Evolutionary conservation across 2,113 vertebrate species (phyloP).

Genomic region (Protomyctophum bolini): DNA sequence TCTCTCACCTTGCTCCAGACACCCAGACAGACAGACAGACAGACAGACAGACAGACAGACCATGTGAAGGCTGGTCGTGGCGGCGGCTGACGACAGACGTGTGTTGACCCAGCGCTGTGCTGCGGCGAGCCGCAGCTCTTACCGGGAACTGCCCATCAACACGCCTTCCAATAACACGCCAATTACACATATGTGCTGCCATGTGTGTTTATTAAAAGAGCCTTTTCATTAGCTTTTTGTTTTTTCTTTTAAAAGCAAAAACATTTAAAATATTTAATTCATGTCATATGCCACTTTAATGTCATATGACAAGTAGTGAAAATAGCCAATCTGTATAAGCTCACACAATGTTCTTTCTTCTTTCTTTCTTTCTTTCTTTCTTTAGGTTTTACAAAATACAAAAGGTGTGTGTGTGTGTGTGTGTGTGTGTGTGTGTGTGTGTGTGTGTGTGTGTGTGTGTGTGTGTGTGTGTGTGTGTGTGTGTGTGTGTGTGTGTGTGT

Average conservation of each 20-base stretch:
- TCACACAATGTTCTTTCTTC: not conserved
- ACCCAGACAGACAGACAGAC: constrained; percentile 18
- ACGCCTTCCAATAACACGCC: constrained; percentile 64
- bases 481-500: too few species aligned
- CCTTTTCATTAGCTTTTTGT: constrained; percentile 6
- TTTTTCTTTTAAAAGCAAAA: too few species aligned
- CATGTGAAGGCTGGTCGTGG: too few species aligned
- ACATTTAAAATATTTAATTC: too few species aligned
- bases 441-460: too few species aligned
- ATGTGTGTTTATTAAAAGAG: constrained; percentile 39
- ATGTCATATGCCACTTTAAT: not conserved
- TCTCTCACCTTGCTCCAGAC: constrained; percentile 27
- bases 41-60: not conserved
- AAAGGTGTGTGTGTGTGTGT: not conserved
- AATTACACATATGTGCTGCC: constrained; percentile 49
- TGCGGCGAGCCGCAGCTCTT: constrained; percentile 43
- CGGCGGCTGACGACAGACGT: too few species aligned
- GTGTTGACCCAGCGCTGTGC: not conserved
- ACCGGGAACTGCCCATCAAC: constrained; percentile 46
- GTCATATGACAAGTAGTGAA: too few species aligned
- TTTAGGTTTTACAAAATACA: too few species aligned
- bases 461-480: too few species aligned
- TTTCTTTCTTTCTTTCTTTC: not conserved
- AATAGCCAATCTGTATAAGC: too few species aligned
- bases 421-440: too few species aligned